Evolutionary conservation across 2,113 vertebrate genomes (phyloP).

Genomic region (Alexandromys fortis): DNA sequence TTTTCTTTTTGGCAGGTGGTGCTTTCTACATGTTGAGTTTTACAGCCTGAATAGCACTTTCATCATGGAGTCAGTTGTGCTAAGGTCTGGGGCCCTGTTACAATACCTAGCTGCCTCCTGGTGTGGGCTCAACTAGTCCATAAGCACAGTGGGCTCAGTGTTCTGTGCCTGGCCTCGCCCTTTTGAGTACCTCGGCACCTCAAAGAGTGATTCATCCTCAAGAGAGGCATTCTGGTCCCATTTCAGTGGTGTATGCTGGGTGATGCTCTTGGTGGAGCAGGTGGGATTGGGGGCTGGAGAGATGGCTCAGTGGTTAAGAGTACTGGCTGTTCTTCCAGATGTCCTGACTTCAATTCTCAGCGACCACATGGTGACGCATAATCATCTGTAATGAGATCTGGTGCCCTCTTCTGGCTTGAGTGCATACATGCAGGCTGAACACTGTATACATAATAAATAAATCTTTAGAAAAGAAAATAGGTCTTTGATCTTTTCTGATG

Average conservation of each 20-base stretch:
- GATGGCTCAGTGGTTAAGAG: too few species aligned
- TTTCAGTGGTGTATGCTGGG: background rate
- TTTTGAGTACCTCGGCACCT: background rate
- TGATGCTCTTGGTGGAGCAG: background rate
- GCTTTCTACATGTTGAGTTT: background rate
- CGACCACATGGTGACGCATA: too few species aligned
- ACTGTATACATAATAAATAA: too few species aligned
- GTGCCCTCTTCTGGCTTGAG: too few species aligned
- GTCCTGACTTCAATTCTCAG: too few species aligned
- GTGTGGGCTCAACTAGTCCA: background rate
- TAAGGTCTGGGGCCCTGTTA: background rate
- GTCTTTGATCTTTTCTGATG: background rate
- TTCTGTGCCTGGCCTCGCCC: background rate
- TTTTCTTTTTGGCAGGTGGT: background rate
- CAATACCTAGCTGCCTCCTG: background rate
- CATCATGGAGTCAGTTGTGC: background rate
- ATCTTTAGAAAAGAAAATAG: background rate
- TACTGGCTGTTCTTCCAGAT: too few species aligned
- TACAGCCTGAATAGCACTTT: background rate
- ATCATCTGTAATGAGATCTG: too few species aligned
- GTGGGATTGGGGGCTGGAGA: background rate
- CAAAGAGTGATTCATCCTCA: background rate
- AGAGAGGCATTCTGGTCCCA: background rate
- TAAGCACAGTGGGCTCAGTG: background rate
- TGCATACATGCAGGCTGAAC: too few species aligned